These are phyloP conservation scores for Microctonus hyperodae DNA, from an alignment of 2,888 invertebrate genomes.

Conservation along the genomic window DNA sequence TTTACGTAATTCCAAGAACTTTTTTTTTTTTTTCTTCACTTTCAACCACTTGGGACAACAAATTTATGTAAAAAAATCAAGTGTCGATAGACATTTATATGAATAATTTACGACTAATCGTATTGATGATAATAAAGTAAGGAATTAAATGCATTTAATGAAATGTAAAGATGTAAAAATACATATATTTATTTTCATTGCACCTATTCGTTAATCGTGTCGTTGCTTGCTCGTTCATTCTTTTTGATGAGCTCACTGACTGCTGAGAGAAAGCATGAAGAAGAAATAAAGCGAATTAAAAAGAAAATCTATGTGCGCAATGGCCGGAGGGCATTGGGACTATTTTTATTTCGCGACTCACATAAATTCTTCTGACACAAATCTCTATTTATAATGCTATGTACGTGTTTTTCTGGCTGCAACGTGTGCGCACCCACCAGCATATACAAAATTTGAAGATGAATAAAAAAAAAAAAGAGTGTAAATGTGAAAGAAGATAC, in stretches of 20 bases:
- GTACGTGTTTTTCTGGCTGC: slow-evolving; percentile 18
- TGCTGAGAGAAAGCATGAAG: background rate
- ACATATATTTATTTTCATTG: background rate
- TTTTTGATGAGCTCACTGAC: slow-evolving; percentile 36
- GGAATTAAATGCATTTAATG: too few relatives aligned
- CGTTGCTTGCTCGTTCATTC: background rate
- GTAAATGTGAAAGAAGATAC: background rate
- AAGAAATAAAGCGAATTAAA: background rate
- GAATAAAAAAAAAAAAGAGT: background rate
- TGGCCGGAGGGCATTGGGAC: slow-evolving; percentile 24
- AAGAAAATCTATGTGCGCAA: slow-evolving; percentile 7
- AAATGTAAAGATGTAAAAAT: too few relatives aligned
- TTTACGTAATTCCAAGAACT: too few relatives aligned
- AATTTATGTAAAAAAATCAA: too few relatives aligned
- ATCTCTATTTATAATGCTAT: slow-evolving; percentile 37
- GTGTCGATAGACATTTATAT: too few relatives aligned
- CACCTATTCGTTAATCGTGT: background rate
- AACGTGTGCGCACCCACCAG: background rate
- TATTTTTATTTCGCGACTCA: slow-evolving; percentile 36
- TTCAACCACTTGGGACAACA: too few relatives aligned
- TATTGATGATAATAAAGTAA: too few relatives aligned
- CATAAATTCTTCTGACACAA: slow-evolving; percentile 40
- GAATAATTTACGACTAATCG: too few relatives aligned
- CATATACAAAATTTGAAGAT: slow-evolving; percentile 12
- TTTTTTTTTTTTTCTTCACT: too few relatives aligned